Conservation (phyloP, 2,113 vertebrate species). For the Leptocoma aspasia region DNA sequence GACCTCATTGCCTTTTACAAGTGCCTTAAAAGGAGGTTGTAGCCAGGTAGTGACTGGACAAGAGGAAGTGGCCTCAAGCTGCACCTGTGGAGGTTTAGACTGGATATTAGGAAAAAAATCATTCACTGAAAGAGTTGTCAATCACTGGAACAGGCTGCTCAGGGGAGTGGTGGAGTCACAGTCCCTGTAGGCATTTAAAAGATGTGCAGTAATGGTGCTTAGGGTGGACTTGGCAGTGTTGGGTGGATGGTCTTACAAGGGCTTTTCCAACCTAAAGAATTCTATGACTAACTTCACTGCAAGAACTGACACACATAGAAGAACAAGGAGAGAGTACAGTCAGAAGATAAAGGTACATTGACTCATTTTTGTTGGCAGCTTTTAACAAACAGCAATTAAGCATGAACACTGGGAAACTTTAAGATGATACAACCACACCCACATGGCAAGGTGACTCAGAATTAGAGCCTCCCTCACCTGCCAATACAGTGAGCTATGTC, state of each 20-base stretch:
- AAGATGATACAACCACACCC: constrained; percentile 42
- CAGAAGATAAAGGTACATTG: constrained; percentile 7
- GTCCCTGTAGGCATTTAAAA: neutral
- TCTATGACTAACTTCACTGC: neutral
- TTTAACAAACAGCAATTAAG: constrained; percentile 44
- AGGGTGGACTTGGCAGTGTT: neutral
- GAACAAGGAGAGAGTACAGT: neutral
- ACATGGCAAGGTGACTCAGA: constrained; percentile 27
- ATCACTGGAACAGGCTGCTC: neutral
- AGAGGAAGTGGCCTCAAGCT: neutral
- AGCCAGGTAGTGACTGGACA: neutral
- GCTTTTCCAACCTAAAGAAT: neutral
- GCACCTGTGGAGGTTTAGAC: neutral
- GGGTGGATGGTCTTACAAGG: neutral
- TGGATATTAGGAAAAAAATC: neutral
- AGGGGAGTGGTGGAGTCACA: neutral
- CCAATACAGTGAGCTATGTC: neutral
- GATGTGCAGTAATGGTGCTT: neutral
- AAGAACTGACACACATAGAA: neutral
- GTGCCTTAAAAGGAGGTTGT: neutral
- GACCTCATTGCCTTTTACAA: neutral
- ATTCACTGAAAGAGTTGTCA: neutral
- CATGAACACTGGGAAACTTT: constrained; percentile 9
- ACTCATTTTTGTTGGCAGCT: constrained; percentile 37
- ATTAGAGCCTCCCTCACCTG: neutral